Percentiles rank a stretch among this genome's conserved stretches.
Evolutionary conservation across 2,888 invertebrate species (phyloP).

Genomic region (Drosophila mimetica): DNA sequence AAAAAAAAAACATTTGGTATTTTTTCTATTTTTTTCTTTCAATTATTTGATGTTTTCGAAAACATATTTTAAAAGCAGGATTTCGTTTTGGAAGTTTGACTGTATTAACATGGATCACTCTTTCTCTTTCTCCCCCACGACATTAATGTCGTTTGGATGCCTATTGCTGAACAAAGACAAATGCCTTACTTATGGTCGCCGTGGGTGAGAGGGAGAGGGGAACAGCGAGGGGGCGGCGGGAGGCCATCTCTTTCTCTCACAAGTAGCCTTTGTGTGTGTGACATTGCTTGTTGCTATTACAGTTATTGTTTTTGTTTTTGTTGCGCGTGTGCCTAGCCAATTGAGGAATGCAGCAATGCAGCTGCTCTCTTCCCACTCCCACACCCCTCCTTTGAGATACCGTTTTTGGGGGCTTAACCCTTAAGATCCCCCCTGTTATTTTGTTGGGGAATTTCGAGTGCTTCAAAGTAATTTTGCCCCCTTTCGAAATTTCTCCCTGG

Average conservation of each 20-base stretch:
- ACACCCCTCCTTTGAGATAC: constrained; percentile 6
- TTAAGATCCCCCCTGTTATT: neutral
- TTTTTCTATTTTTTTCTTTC: no score
- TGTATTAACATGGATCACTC: constrained; percentile 10
- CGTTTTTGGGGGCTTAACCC: constrained; percentile 15
- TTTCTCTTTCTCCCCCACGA: neutral
- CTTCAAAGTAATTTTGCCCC: neutral
- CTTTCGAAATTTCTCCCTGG: neutral
- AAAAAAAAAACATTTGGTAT: no score
- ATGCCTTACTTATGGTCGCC: constrained; percentile 57
- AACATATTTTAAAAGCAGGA: neutral
- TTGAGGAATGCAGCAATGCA: constrained; percentile 66
- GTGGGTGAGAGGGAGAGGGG: constrained; percentile 8
- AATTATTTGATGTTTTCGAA: no score
- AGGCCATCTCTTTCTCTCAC: constrained; percentile 4
- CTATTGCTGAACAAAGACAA: constrained; percentile 71
- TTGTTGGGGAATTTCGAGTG: neutral
- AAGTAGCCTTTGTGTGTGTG: constrained; percentile 38
- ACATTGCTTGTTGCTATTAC: constrained; percentile 56
- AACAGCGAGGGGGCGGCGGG: constrained; percentile 10
- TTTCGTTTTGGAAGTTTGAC: constrained; percentile 2
- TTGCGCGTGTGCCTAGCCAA: constrained; percentile 73
- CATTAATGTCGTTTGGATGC: constrained; percentile 27
- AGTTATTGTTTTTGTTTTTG: constrained; percentile 46
- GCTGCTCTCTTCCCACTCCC: constrained; percentile 4